Percentiles rank a stretch among this genome's conserved stretches.
These are phyloP conservation scores for Oryctes rhinoceros DNA, from an alignment of 1,140 invertebrate species.

Conservation along the genomic window DNA sequence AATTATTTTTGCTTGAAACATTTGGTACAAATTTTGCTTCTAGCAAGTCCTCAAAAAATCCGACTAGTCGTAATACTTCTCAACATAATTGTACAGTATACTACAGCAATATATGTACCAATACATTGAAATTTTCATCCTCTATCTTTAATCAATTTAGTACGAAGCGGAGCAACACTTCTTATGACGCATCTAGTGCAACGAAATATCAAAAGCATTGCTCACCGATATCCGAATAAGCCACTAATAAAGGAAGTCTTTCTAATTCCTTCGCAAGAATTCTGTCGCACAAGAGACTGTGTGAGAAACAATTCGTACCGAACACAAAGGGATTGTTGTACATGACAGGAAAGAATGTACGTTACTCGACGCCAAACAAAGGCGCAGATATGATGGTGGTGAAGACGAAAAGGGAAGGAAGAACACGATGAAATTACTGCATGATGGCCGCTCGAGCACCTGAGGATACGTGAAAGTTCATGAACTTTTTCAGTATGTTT, in stretches of 20 bases:
- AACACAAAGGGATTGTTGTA: conserved; percentile 9
- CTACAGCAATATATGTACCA: too few species aligned
- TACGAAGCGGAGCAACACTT: too few species aligned
- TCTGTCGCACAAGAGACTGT: background rate
- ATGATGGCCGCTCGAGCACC: conserved; percentile 2
- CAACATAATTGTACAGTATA: too few species aligned
- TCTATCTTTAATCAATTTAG: too few species aligned
- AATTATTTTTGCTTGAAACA: too few species aligned
- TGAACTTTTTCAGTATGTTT: conserved; percentile 10
- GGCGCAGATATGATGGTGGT: background rate
- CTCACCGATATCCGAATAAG: background rate
- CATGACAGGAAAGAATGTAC: background rate
- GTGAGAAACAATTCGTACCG: conserved; percentile 17
- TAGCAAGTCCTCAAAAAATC: too few species aligned
- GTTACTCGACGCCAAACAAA: background rate
- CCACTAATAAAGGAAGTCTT: conserved; percentile 1
- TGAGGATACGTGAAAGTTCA: conserved; percentile 18
- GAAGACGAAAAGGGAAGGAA: background rate
- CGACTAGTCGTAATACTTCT: too few species aligned
- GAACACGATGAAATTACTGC: background rate
- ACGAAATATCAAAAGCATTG: background rate
- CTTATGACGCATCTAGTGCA: background rate
- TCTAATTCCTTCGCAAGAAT: conserved; percentile 9
- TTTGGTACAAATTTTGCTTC: too few species aligned
- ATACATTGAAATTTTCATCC: too few species aligned